Base-by-base conservation (phyloP, 2,797 vertebrate species). In the Numenius phaeopus region DNA sequence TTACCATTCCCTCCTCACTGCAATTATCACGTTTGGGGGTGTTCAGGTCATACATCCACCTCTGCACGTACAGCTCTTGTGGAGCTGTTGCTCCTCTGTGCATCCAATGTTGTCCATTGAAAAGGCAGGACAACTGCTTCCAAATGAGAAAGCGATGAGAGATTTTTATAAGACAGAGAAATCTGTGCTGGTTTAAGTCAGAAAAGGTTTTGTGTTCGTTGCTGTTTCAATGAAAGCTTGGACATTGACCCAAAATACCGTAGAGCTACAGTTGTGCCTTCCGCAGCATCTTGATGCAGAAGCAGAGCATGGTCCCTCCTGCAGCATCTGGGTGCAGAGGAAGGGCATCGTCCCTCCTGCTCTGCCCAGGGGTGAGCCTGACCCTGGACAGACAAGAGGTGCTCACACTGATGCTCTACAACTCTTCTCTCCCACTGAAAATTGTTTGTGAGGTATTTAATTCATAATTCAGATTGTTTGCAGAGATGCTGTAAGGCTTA, bases 21-120 rank as follows among this genome's bases (percentile, higher is more conserved):
- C 47, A 83, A 23, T 88, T 79, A 69, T 7, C 62, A 14, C 2
- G 7, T 61, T 61, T 40, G 40, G 46, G 32, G 65, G 61, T 42
- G 47, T 58, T 80, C 69, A 72, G 44, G 66, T 39, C 37, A 16
- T 12, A 9, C 11, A 18, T 44, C 75, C 40, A 32, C 46, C 40
- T n/a, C 52, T 12, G 57, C 50, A 64, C 2, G 1, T 30, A 32
- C 30, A 10, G 59, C 24, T 40, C 55, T 24, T 5, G 0, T 64
- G n/a, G 39, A 52, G 54, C 49, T 62, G 32, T 8, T 18, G 27
- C 13, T 78, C 52, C 62, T 58, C 46, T 13, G 30, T 18, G 30
- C 40, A 52, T 54, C 22, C 32, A 58, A 3, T 0, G 3, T 10
- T 44, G 39, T 4, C 27, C 2, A 2, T 2, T 13, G 72, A 34